Evolutionary conservation across 2,797 vertebrate species (phyloP).

Genomic region (Alca torda): DNA sequence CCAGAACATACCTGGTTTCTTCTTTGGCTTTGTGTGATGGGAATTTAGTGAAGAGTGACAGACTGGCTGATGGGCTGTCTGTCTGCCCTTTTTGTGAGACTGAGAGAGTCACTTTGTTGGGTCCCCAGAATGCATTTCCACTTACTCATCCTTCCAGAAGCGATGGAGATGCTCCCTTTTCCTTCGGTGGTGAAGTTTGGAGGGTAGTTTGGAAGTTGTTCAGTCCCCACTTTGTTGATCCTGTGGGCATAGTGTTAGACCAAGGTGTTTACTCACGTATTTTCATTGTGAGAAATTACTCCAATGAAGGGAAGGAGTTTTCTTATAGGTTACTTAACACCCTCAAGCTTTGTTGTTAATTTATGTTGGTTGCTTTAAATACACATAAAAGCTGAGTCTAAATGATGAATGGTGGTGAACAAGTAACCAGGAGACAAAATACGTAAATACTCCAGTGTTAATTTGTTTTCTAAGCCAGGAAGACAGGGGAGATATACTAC

Average conservation of each 20-base stretch:
- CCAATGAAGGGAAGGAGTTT: background rate
- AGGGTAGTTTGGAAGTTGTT: background rate
- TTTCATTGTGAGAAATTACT: background rate
- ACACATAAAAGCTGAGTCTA: fast-evolving
- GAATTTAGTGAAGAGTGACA: background rate
- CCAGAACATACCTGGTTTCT: background rate
- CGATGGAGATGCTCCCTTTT: background rate
- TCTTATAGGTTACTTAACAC: background rate
- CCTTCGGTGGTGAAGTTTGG: background rate
- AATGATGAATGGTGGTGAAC: background rate
- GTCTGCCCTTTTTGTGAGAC: background rate
- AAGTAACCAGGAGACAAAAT: background rate
- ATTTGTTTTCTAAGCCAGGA: background rate
- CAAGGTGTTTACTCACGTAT: background rate
- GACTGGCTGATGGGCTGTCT: background rate
- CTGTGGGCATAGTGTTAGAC: background rate
- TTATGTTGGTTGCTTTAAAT: background rate
- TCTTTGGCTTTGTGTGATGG: background rate
- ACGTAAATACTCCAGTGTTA: background rate
- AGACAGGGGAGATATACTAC: background rate
- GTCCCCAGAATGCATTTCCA: background rate
- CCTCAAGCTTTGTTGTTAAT: background rate
- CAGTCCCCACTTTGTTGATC: background rate
- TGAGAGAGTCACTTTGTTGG: background rate
- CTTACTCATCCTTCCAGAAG: background rate